Evolutionary conservation across 2,888 invertebrate species (phyloP).

Genomic region (Lasioglossum zephyrum): DNA sequence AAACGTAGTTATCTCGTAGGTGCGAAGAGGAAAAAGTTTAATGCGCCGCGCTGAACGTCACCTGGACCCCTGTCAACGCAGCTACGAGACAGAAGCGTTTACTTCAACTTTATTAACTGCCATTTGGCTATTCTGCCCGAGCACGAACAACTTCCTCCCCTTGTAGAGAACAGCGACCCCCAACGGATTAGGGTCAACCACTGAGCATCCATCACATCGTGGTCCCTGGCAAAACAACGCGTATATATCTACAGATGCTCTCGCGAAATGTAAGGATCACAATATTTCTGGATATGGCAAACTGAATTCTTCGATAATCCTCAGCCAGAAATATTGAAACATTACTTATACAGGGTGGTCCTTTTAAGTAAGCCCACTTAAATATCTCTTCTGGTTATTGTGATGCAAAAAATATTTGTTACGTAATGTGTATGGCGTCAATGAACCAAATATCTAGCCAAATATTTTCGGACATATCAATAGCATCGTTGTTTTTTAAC

Average conservation of each 20-base stretch:
- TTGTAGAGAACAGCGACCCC: conserved; percentile 43
- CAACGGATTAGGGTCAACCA: conserved; percentile 65
- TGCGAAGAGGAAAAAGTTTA: conserved; percentile 9
- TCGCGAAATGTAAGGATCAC: conserved; percentile 17
- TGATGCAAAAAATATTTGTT: too few relatives aligned
- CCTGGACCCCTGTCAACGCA: background rate
- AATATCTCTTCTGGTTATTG: too few relatives aligned
- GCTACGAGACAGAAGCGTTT: conserved; percentile 27
- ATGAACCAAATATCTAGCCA: too few relatives aligned
- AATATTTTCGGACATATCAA: too few relatives aligned
- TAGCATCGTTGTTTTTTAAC: too few relatives aligned
- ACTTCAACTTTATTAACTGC: conserved; percentile 54
- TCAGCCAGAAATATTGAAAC: background rate
- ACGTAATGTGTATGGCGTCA: too few relatives aligned
- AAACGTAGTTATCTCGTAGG: conserved; percentile 2
- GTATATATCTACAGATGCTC: conserved; percentile 37
- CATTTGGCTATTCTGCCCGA: conserved; percentile 29
- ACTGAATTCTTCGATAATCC: background rate
- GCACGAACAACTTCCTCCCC: conserved; percentile 48
- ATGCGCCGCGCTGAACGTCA: background rate
- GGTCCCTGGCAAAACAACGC: conserved; percentile 48
- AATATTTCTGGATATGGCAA: conserved; percentile 11
- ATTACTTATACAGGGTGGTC: background rate
- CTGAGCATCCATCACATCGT: conserved; percentile 54
- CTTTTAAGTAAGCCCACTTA: too few relatives aligned